Evolutionary conservation across 2,888 invertebrate species (phyloP), one percentile per base, ranked within the genome.

Genomic region (Eristalinus aeneus): DNA sequence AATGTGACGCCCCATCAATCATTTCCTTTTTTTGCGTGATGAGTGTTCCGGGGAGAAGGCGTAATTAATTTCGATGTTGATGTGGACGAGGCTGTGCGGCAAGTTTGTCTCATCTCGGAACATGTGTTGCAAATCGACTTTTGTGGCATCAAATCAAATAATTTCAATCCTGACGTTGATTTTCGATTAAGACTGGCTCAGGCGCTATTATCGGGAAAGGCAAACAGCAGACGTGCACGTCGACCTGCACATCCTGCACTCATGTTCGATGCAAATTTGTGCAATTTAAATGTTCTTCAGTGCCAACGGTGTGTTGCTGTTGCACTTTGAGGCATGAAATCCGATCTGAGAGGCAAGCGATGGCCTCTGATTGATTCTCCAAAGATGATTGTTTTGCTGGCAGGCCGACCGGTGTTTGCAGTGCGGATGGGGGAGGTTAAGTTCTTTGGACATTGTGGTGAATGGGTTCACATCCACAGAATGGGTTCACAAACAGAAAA

Each of bases 1-100:
- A 61, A 53, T 63, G 53, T 46, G 36, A 69, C 73, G 58, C 73
- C 32, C 61, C 74, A 83, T 83, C 79, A 83, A 79, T 83, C 83
- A 79, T 54, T 74, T 58, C 16, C 61, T 65, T 65, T 74, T 67
- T 11, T 31, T 63, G 56, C 22, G 46, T 69, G 78, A 74, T 83
- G 68, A 74, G 60, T 74, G 46, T 46, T 74, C 64, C 36, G 64
- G 73, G 27, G 27, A 27, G 36, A 78, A 81, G 63, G 53, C 36
- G 64, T 73, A 78, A 83, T 78, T 83, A 73, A 69, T 77, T 58
- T 39, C 27, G 46, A 63, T 58, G 11, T 12, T 61, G 22, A 46
- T 65, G 23, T 27, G 39, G 67, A 31, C 20, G 39, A 36, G 9
- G 46, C 56, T 9, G 31, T 5, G 46, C 22, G 12, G 39, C 32